Evolutionary conservation across 1,140 invertebrate species (phyloP), one percentile per base, ranked within the genome.

Genomic region (Wiebesia pumilae): DNA sequence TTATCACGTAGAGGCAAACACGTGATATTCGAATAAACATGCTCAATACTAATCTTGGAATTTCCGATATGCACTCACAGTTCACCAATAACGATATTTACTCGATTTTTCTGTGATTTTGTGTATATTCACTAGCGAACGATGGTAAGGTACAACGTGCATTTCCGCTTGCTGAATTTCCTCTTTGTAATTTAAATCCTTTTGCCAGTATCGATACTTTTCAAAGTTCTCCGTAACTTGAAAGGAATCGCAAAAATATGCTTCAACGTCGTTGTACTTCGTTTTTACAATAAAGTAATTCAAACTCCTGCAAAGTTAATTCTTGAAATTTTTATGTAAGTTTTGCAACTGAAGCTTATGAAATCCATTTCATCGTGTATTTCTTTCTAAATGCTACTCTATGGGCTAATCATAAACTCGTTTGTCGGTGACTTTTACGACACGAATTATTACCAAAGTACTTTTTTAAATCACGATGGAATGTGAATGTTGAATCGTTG

Each of bases 171-270:
- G 19, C 24, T n/a, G 30, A 21, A 79, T 79, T 16, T 30, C 27
- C 24, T 38, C 10, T 69, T 27, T 81, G 21, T 62, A 81, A 67
- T 81, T 81, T 62, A 80, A 80, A 81, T 65, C 19, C 33, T 58
- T 51, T 33, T 54, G 7, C 30, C n/a, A 30, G 3, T 43, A 43
- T 21, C 40, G 38, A 43, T 75, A 75, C 24, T 75, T 75, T 75
- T 43, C 12, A 38, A 40, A 43, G 3, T 40, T 80, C 9, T 67
- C 35, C 10, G 14, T 62, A 62, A 27, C 24, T 62, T 54, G 14
- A 62, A 62, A 62, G 10, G 58, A 62, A 27, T 3, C 14, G 24
- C 0, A 62, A 62, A 62, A 62, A 62, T 27, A 62, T 14, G 14
- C 3, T 62, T 62, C 27, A 62, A 24, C 6, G 10, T 24, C 58